A percentile compares a stretch with the other conserved stretches of the same genome.
Conservation (phyloP, 1,140 invertebrate genomes). For the Leptinotarsa texana region DNA sequence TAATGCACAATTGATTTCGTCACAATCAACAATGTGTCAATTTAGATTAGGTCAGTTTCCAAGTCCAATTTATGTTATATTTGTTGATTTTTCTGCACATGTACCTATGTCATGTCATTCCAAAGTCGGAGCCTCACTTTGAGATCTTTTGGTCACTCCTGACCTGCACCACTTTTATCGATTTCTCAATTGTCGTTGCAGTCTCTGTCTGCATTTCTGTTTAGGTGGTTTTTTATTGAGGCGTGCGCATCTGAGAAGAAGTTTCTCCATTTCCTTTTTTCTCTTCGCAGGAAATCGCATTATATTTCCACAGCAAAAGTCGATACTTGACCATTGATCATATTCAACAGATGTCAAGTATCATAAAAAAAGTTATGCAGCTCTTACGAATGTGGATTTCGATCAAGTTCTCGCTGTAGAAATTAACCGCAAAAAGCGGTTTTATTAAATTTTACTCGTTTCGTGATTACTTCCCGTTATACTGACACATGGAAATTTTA, state of each 20-base stretch:
- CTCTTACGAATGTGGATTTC: conserved; percentile 9
- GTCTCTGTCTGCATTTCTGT: conserved; percentile 38
- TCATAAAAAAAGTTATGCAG: neutral
- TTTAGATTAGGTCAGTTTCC: no score
- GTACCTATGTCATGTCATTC: no score
- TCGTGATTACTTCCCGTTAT: conserved; percentile 16
- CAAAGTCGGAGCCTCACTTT: neutral
- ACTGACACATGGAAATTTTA: conserved; percentile 17
- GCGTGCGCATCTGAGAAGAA: conserved; percentile 27
- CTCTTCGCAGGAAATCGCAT: conserved; percentile 16
- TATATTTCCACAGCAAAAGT: neutral
- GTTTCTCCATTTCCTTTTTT: conserved; percentile 20
- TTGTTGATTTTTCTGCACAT: no score
- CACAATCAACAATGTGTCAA: no score
- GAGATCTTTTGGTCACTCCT: conserved; percentile 31
- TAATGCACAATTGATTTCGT: no score
- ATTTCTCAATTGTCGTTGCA: conserved; percentile 42
- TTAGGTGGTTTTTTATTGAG: conserved; percentile 34
- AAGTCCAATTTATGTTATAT: no score
- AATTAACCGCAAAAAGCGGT: conserved; percentile 21
- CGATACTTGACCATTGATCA: conserved; percentile 7
- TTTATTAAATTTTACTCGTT: conserved; percentile 27
- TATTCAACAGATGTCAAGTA: conserved; percentile 22
- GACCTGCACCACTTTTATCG: conserved; percentile 41
- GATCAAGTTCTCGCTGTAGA: conserved; percentile 27